These are phyloP conservation scores for Stegodyphus dumicola DNA, from an alignment of 1,140 invertebrate species.

Conservation along the genomic window DNA sequence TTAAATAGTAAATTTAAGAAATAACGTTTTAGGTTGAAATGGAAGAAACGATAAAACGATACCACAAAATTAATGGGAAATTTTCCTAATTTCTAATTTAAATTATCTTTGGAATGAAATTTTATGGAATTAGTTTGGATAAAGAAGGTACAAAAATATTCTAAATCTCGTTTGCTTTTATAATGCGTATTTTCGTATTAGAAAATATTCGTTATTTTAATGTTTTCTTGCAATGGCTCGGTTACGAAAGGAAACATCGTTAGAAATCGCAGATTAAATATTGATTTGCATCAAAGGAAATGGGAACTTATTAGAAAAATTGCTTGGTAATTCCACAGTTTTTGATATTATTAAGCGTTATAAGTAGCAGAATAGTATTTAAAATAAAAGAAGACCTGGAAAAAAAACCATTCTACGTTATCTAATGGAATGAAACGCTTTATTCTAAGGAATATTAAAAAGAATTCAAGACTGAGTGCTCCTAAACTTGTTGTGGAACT, in stretches of 20 bases:
- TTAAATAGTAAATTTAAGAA: not conserved
- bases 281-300: not conserved
- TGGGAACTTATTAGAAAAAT: not conserved
- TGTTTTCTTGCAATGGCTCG: not conserved
- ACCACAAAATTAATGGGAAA: not conserved
- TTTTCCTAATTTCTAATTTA: not conserved
- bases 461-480: not conserved
- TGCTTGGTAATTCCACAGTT: not conserved
- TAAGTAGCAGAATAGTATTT: not conserved
- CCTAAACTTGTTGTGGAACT: not conserved
- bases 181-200: not conserved
- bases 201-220: not conserved
- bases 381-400: not conserved
- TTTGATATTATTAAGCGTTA: not conserved
- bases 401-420: not conserved
- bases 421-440: not conserved
- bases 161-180: not conserved
- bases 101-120: too few species aligned
- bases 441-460: not conserved
- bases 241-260: not conserved
- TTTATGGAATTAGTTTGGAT: not conserved
- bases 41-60: not conserved
- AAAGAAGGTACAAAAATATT: not conserved
- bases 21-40: not conserved
- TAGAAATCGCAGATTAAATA: not conserved